Evolutionary conservation across 2,797 vertebrate species (phyloP).

Genomic region (Paratrypauchen microcephalus): DNA sequence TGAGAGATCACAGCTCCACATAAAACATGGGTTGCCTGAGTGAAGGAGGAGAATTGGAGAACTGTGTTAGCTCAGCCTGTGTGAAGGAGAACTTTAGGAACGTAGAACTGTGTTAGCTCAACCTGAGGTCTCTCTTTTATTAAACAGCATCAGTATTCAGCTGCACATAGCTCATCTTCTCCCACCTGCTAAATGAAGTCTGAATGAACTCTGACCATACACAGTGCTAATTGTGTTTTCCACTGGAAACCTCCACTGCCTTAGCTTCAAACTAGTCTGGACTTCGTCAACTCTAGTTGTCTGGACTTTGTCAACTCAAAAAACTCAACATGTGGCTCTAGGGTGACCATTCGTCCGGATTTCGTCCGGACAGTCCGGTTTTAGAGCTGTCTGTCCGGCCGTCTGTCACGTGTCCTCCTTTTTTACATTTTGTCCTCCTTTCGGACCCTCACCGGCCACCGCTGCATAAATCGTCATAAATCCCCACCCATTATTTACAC

Average conservation of each 20-base stretch:
- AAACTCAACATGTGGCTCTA: not conserved
- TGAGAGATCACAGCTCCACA: slow-evolving; percentile 25
- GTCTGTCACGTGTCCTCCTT: too few relatives aligned
- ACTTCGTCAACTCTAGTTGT: too few relatives aligned
- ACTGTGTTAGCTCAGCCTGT: too few relatives aligned
- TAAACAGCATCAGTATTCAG: slow-evolving; percentile 2
- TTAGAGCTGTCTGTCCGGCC: too few relatives aligned
- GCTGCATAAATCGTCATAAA: too few relatives aligned
- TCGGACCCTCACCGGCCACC: too few relatives aligned
- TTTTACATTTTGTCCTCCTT: too few relatives aligned
- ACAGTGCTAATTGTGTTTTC: not conserved
- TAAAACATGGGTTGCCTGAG: slow-evolving; percentile 18
- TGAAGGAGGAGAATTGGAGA: too few relatives aligned
- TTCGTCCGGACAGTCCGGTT: too few relatives aligned
- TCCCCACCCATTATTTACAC: too few relatives aligned
- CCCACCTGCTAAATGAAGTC: not conserved
- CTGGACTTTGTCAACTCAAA: not conserved
- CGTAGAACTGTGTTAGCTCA: not conserved
- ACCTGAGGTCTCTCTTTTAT: slow-evolving; percentile 1
- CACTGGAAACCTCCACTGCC: not conserved
- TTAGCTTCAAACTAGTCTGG: not conserved
- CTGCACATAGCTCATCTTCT: not conserved
- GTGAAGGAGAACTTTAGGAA: too few relatives aligned
- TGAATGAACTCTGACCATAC: not conserved
- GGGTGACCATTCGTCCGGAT: too few relatives aligned